Conservation (phyloP, 2,797 vertebrate genomes). For the Mormyrops attenuatus region DNA sequence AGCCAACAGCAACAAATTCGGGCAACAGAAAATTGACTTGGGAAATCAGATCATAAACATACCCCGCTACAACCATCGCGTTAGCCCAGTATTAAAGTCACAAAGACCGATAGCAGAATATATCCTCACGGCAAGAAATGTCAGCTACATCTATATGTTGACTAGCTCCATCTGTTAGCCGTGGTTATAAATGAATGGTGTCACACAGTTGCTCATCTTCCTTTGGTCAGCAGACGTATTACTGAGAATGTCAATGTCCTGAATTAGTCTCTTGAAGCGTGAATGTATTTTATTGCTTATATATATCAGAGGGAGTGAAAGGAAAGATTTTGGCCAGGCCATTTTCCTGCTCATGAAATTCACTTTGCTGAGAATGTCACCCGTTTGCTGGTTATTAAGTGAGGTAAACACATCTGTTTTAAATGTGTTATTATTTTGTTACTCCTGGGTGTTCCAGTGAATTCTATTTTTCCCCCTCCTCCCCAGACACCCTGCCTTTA, state of each 20-base stretch:
- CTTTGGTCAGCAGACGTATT: not conserved
- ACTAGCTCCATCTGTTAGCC: not conserved
- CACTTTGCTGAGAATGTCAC: conserved; percentile 1
- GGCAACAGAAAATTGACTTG: not conserved
- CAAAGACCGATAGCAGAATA: not conserved
- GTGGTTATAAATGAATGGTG: not conserved
- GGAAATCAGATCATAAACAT: not conserved
- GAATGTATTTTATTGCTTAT: not conserved
- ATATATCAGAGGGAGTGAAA: not conserved
- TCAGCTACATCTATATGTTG: not conserved
- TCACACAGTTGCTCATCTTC: not conserved
- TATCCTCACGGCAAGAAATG: not conserved
- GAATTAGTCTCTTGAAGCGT: not conserved
- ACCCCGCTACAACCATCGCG: not conserved
- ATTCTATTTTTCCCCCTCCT: not conserved
- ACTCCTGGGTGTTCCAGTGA: not conserved
- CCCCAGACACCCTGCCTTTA: not conserved
- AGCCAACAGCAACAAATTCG: not conserved
- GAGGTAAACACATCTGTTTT: not conserved
- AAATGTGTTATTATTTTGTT: not conserved
- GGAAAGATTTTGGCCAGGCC: not conserved
- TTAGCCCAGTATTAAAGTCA: not conserved
- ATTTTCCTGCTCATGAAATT: not conserved
- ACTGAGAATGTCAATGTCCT: not conserved
- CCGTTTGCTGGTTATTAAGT: not conserved